Percentiles rank a stretch among this genome's conserved stretches.
Conservation (phyloP, 37 sponge, comb jelly and placozoan genomes). For the Diacarnus erythraeanus region DNA sequence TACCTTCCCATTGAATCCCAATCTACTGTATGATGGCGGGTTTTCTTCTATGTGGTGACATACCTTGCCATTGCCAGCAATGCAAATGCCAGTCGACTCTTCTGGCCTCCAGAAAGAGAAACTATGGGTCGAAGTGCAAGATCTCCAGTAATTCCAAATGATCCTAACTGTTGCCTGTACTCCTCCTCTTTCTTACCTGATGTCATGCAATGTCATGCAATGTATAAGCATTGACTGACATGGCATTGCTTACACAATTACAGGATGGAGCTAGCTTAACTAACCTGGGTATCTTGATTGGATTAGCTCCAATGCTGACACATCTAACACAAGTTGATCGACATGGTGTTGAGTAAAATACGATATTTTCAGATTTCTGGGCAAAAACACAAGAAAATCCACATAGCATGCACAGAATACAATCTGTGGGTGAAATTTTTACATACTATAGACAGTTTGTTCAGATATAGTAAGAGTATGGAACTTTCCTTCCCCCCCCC, state of each 20-base stretch:
- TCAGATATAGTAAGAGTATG: too few relatives aligned
- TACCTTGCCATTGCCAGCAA: constrained; percentile 63
- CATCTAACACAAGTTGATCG: constrained; percentile 85
- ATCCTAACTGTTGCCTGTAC: constrained; percentile 72
- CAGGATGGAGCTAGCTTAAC: neutral
- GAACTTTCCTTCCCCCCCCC: too few relatives aligned
- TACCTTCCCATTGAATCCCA: too few relatives aligned
- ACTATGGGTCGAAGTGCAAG: constrained; percentile 82
- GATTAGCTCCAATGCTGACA: constrained; percentile 75
- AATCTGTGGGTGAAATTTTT: neutral
- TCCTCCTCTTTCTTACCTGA: constrained; percentile 66
- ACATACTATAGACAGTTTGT: too few relatives aligned
- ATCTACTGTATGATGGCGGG: too few relatives aligned
- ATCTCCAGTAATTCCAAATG: constrained; percentile 86
- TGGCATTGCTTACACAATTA: neutral
- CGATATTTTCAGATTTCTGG: constrained; percentile 74
- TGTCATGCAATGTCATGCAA: neutral
- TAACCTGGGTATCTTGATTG: constrained; percentile 71
- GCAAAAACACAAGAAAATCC: neutral
- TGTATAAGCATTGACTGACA: neutral
- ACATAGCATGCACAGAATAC: neutral
- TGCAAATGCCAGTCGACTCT: constrained; percentile 82
- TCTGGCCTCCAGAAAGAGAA: constrained; percentile 80
- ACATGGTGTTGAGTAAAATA: constrained; percentile 93
- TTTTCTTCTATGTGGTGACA: too few relatives aligned